These are phyloP conservation scores for Caenorhabditis virilis DNA, from an alignment of 2,888 invertebrate species.

Conservation along the genomic window DNA sequence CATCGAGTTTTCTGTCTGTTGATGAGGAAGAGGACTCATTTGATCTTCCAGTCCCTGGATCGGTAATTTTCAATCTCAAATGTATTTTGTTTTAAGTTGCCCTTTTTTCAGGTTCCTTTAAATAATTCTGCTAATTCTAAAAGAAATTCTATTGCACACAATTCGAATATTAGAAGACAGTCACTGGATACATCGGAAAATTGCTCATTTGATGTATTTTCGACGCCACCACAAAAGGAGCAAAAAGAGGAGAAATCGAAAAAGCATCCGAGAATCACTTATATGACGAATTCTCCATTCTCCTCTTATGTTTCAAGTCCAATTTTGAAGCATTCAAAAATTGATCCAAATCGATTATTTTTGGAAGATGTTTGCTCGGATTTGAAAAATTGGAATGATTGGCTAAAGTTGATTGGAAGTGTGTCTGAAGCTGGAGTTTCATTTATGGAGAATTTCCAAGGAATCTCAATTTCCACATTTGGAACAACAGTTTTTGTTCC, in stretches of 20 bases:
- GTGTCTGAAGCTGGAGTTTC: constrained; percentile 4
- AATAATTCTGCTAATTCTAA: constrained; percentile 5
- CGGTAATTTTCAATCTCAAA: no score
- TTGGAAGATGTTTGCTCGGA: constrained; percentile 12
- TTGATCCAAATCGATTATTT: constrained; percentile 4
- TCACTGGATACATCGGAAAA: constrained; percentile 10
- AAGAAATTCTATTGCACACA: no score
- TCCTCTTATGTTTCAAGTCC: constrained; percentile 11
- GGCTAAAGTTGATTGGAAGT: constrained; percentile 2
- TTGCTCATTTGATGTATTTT: constrained; percentile 25
- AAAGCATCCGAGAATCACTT: constrained; percentile 12
- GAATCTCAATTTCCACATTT: constrained; percentile 5
- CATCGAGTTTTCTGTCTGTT: no score
- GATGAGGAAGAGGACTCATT: constrained; percentile 20
- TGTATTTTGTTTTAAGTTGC: no score
- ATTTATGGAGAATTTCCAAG: constrained; percentile 2
- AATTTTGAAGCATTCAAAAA: constrained; percentile 11
- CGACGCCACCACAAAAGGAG: constrained; percentile 15
- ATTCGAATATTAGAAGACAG: no score
- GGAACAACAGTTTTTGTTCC: constrained; percentile 1
- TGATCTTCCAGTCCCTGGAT: constrained; percentile 28
- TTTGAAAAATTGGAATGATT: constrained; percentile 4
- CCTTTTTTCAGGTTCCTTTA: no score
- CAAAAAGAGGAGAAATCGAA: constrained; percentile 2
- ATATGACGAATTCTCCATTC: constrained; percentile 9